Base-by-base conservation (phyloP, 64 coral and sea anemone genomes). In the Porites australiensis region DNA sequence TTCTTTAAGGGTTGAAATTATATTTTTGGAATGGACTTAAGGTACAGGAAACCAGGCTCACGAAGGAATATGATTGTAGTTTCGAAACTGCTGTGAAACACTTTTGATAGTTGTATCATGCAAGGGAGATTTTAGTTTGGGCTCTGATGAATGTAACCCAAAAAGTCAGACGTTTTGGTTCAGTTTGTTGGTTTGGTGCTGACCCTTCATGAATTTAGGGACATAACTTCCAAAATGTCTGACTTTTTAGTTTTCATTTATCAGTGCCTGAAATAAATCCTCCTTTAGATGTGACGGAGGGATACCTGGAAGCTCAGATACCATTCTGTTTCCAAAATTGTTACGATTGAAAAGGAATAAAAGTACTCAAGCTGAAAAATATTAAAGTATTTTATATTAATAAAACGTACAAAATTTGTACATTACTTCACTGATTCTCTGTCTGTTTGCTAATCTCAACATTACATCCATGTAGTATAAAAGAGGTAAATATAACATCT, bases 101-200 rank as follows among this genome's bases (percentile, higher is more conserved):
- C 68, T 70, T 70, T 70, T 70, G 68, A 70, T 70, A 70, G 68
- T 70, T 70, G 68, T 70, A 70, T 70, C 68, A 70, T 70, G 68
- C 68, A 70, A 70, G 44, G 68, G 44, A 70, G 68, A 70, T 27
- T 70, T 70, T 70, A 44, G 68, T 70, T 70, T 27, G 44, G 68
- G 68, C 68, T 27, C 68, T 70, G 68, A 70, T 70, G 44, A 70
- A 70, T 70, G 68, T 70, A 70, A 70, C 18, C 68, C 68, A 37
- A 70, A 70, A 70, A 70, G 68, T 70, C 68, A 70, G 68, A 70
- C 0, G 68, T 70, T 70, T 70, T 70, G 68, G 68, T 70, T 70
- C 21, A 70, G 68, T 20, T 22, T 70, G 19, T 70, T 70, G 18
- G 68, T 70, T 70, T 70, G 68, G 68, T 70, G 68, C 23, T 70